Evolutionary conservation across 2,797 vertebrate species (phyloP).

Genomic region (Megaceryle alcyon): DNA sequence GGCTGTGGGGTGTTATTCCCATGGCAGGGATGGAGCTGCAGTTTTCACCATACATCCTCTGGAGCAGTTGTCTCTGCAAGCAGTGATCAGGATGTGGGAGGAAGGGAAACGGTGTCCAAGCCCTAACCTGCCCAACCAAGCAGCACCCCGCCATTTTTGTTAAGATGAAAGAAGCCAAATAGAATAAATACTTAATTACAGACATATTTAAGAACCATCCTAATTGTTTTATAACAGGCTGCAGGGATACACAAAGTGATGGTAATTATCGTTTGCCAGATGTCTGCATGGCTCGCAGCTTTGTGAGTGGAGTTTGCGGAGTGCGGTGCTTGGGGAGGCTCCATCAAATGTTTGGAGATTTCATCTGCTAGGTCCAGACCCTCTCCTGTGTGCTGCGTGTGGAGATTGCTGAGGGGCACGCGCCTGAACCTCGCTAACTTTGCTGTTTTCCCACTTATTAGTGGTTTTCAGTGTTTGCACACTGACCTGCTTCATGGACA

Average conservation of each 20-base stretch:
- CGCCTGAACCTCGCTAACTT: neutral
- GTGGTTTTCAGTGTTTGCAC: neutral
- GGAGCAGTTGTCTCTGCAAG: neutral
- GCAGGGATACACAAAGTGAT: slow-evolving; percentile 64
- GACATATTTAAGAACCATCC: slow-evolving; percentile 33
- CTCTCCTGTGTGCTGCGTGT: neutral
- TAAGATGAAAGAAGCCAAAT: neutral
- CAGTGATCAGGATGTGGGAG: neutral
- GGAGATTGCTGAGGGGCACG: neutral
- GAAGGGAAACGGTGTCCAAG: fast-evolving
- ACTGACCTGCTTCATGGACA: neutral
- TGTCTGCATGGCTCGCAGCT: neutral
- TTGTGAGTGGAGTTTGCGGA: neutral
- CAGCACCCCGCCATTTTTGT: neutral
- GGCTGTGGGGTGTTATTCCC: neutral
- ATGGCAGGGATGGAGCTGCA: fast-evolving
- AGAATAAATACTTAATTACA: slow-evolving; percentile 17
- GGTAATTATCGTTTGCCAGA: slow-evolving; percentile 34
- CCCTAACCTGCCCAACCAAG: neutral
- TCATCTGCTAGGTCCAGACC: neutral
- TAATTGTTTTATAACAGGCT: slow-evolving; percentile 70
- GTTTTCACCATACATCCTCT: neutral
- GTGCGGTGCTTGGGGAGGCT: neutral
- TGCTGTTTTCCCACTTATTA: neutral
- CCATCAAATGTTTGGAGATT: neutral